Conservation (phyloP, 2,888 invertebrate genomes). For the Agriopis aurantiaria region DNA sequence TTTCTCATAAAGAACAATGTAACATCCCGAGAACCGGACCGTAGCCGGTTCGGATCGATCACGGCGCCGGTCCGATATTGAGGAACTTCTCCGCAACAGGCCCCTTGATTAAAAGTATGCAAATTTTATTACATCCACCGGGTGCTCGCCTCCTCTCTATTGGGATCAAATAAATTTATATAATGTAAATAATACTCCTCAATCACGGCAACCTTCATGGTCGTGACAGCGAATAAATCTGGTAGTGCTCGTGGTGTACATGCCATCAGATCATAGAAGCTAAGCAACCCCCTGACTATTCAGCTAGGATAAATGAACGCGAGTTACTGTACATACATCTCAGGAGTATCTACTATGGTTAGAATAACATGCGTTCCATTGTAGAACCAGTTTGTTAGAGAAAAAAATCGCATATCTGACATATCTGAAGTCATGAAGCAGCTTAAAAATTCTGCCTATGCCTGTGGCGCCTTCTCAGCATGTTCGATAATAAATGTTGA, state of each 20-base stretch:
- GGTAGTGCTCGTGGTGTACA: conserved; percentile 4
- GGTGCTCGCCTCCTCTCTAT: conserved; percentile 65
- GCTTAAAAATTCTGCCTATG: too few species aligned
- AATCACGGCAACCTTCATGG: conserved; percentile 44
- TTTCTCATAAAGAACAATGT: conserved; percentile 52
- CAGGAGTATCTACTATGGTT: too few species aligned
- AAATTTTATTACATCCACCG: conserved; percentile 85
- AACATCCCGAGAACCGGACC: conserved; percentile 61
- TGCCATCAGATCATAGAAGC: too few species aligned
- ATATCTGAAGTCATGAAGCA: too few species aligned
- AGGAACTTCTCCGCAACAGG: conserved; percentile 87
- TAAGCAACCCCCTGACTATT: too few species aligned
- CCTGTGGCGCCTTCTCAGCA: too few species aligned
- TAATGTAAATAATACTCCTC: conserved; percentile 57
- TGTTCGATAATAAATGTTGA: too few species aligned
- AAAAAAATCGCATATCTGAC: too few species aligned
- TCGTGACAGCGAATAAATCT: conserved; percentile 43
- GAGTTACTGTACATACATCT: too few species aligned
- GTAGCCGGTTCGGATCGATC: conserved; percentile 76
- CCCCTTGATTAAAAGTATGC: conserved; percentile 87
- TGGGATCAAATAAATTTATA: conserved; percentile 59
- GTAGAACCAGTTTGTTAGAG: too few species aligned
- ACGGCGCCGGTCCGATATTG: conserved; percentile 82
- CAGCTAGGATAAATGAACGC: too few species aligned
- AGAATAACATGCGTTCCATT: too few species aligned